phyloP scores from a whole-genome alignment of 2,888 invertebrate species.

The Polyommatus icarus region DNA sequence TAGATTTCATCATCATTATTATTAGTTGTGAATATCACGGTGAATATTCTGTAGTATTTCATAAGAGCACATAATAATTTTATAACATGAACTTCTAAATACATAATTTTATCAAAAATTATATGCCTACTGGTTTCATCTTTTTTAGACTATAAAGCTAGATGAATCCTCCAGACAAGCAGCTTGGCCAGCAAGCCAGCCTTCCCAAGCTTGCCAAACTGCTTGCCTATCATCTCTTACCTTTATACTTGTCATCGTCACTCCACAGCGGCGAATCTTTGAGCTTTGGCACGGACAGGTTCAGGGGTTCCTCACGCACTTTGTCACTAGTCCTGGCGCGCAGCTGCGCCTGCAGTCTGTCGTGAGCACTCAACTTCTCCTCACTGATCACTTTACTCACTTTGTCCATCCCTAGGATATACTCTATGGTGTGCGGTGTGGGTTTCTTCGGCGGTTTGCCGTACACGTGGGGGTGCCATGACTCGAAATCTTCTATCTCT shows the following conservation, averaged over 20 bases:
- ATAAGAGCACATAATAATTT: too few relatives aligned
- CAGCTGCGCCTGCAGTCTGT: constrained; percentile 67
- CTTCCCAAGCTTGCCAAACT: not conserved
- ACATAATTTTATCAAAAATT: too few relatives aligned
- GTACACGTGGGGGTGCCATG: constrained; percentile 96
- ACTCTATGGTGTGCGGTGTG: constrained; percentile 92
- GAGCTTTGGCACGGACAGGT: constrained; percentile 80
- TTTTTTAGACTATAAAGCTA: not conserved
- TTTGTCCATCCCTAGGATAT: constrained; percentile 85
- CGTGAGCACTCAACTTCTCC: constrained; percentile 35
- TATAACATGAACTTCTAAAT: too few relatives aligned
- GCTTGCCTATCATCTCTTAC: constrained; percentile 47
- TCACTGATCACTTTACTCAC: constrained; percentile 18
- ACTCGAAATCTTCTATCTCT: constrained; percentile 54
- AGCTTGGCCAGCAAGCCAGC: not conserved
- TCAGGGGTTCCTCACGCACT: constrained; percentile 77
- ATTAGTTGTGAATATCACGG: not conserved
- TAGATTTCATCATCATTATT: not conserved
- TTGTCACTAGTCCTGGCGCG: constrained; percentile 65
- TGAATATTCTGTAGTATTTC: too few relatives aligned
- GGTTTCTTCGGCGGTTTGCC: constrained; percentile 89
- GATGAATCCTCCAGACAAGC: not conserved
- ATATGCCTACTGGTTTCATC: not conserved
- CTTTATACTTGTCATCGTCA: constrained; percentile 66
- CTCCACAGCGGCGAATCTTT: constrained; percentile 62